Conservation (phyloP, 37 sponge, comb jelly and placozoan species). For the Aplysina aerophoba region DNA sequence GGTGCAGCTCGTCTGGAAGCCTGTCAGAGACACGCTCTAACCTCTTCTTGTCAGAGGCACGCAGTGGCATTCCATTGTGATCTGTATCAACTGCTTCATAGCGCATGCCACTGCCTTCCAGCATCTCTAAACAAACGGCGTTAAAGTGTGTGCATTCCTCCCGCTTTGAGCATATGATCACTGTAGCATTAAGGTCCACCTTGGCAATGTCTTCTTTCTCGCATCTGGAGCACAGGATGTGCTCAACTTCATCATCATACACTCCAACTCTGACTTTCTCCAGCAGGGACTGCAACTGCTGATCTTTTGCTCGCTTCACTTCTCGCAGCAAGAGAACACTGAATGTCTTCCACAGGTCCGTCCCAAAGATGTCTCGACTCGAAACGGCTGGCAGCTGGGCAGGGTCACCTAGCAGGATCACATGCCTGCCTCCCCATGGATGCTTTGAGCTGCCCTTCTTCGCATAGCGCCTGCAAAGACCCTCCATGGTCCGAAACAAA, state of each 20-base stretch:
- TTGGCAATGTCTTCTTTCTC: background rate
- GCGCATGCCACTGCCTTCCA: background rate
- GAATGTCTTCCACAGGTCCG: background rate
- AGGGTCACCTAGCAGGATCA: constrained; percentile 26
- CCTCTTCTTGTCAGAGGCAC: background rate
- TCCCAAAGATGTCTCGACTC: constrained; percentile 11
- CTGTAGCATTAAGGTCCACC: constrained; percentile 18
- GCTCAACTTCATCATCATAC: background rate
- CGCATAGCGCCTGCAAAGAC: background rate
- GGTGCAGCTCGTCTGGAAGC: background rate
- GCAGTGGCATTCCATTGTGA: background rate
- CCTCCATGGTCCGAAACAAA: constrained; percentile 17
- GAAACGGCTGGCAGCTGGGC: constrained; percentile 23
- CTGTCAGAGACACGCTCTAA: background rate
- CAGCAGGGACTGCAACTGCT: background rate
- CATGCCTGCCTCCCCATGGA: constrained; percentile 9
- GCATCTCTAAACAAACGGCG: background rate
- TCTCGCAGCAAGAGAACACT: background rate
- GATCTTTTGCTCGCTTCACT: background rate
- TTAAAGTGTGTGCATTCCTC: background rate
- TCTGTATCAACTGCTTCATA: constrained; percentile 9
- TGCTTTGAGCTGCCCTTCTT: constrained; percentile 11
- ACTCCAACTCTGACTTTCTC: background rate
- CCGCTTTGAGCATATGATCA: constrained; percentile 30
- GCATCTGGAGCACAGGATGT: background rate